phyloP scores from a whole-genome alignment of 2,888 invertebrate genomes.

The Lasioglossum lativentre region DNA sequence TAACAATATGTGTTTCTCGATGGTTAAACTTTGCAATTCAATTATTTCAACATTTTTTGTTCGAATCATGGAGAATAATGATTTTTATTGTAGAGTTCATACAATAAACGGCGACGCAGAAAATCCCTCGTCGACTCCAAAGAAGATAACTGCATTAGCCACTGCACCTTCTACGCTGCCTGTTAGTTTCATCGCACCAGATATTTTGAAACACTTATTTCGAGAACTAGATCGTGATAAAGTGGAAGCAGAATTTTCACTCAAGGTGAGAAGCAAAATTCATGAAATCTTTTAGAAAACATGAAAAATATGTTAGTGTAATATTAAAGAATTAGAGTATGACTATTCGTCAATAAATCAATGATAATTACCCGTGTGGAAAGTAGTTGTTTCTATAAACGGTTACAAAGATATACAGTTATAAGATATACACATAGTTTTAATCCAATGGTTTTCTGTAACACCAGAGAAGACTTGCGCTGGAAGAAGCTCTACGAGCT shows the following conservation, averaged over 20 bases:
- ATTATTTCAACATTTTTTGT: not conserved
- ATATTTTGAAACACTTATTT: slow-evolving; percentile 88
- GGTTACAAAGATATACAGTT: too few relatives aligned
- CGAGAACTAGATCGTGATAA: slow-evolving; percentile 89
- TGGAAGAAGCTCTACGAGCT: slow-evolving; percentile 89
- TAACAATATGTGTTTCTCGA: not conserved
- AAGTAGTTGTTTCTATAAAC: not conserved
- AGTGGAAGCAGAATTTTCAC: slow-evolving; percentile 89
- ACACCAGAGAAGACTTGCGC: slow-evolving; percentile 87
- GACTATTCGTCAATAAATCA: not conserved
- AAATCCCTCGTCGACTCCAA: slow-evolving; percentile 37
- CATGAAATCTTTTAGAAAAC: not conserved
- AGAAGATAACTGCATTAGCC: slow-evolving; percentile 32
- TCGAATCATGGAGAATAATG: not conserved
- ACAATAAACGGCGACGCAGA: slow-evolving; percentile 30
- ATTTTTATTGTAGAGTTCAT: slow-evolving; percentile 38
- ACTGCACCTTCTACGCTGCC: slow-evolving; percentile 39
- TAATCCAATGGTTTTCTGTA: not conserved
- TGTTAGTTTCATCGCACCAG: slow-evolving; percentile 86
- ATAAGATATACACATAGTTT: not conserved
- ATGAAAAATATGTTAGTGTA: not conserved
- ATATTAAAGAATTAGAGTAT: not conserved
- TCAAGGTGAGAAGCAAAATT: slow-evolving; percentile 85
- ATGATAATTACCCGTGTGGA: not conserved
- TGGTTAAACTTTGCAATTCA: not conserved